A percentile compares a stretch with the other conserved stretches of the same genome.
Evolutionary conservation across 2,113 vertebrate species (phyloP).

Genomic region (Echinops telfairi): DNA sequence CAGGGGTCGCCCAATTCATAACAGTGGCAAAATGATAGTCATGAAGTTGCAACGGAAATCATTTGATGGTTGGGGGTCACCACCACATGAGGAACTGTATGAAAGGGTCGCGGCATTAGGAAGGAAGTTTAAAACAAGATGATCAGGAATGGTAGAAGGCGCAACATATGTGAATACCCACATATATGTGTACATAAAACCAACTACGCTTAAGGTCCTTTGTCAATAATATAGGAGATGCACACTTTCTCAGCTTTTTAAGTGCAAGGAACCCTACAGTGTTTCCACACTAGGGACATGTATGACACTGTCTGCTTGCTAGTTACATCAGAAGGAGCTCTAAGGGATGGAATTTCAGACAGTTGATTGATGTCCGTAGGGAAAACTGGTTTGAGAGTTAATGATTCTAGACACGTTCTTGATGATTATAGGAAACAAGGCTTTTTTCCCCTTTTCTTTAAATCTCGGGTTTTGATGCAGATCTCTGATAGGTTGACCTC

Average conservation of each 20-base stretch:
- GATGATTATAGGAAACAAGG: slow-evolving; percentile 37
- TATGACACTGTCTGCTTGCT: slow-evolving; percentile 14
- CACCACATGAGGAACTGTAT: no score
- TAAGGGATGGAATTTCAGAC: slow-evolving; percentile 34
- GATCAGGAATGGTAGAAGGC: neutral
- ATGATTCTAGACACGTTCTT: slow-evolving; percentile 58
- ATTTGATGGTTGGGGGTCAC: no score
- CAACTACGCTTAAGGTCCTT: neutral
- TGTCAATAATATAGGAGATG: slow-evolving; percentile 7
- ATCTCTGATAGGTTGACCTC: slow-evolving; percentile 43
- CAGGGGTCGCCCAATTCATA: no score
- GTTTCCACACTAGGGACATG: slow-evolving; percentile 14
- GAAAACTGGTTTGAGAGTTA: slow-evolving; percentile 52
- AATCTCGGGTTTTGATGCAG: slow-evolving; percentile 4
- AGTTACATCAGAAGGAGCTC: slow-evolving; percentile 24
- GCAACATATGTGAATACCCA: neutral
- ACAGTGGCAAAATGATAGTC: no score
- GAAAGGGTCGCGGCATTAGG: no score
- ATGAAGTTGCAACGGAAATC: no score
- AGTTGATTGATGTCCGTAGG: neutral
- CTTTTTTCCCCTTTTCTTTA: neutral
- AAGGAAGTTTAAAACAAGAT: slow-evolving; percentile 16
- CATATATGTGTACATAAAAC: neutral
- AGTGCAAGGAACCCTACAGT: neutral
- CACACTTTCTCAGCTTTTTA: neutral